Percentiles rank a stretch among this genome's conserved stretches.
Evolutionary conservation across 2,797 vertebrate genomes (phyloP).

Genomic region (Meriones psammophilus): DNA sequence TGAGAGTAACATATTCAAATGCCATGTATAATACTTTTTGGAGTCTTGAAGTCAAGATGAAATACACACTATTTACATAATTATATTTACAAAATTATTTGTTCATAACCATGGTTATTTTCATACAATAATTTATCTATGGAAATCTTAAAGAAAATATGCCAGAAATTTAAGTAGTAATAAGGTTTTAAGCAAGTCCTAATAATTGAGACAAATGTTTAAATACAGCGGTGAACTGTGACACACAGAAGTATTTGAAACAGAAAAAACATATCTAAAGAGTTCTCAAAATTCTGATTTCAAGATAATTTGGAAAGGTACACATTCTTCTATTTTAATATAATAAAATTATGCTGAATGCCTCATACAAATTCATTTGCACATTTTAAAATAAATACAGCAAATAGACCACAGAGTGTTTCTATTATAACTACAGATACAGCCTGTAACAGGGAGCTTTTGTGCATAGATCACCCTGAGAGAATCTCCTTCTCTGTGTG

Average conservation of each 20-base stretch:
- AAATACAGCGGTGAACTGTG: not conserved
- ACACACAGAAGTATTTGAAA: not conserved
- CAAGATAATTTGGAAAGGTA: slow-evolving; percentile 14
- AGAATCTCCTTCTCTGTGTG: not conserved
- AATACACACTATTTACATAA: slow-evolving; percentile 66
- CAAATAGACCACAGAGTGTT: not conserved
- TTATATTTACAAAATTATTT: slow-evolving; percentile 73
- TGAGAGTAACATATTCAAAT: slow-evolving; percentile 68
- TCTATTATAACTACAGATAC: not conserved
- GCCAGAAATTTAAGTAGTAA: not conserved
- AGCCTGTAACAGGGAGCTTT: not conserved
- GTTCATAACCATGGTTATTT: not conserved
- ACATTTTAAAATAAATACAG: not conserved
- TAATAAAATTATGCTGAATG: not conserved
- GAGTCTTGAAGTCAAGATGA: slow-evolving; percentile 68
- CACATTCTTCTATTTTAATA: not conserved
- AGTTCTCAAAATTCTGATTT: slow-evolving; percentile 27
- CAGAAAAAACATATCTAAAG: not conserved
- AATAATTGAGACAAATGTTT: not conserved
- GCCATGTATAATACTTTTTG: slow-evolving; percentile 67
- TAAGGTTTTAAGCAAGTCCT: slow-evolving; percentile 17
- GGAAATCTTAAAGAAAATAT: slow-evolving; percentile 14
- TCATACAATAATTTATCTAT: slow-evolving; percentile 28
- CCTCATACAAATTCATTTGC: not conserved
- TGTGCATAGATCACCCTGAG: too few species aligned